Evolutionary conservation across 2,113 vertebrate genomes (phyloP).

Genomic region (Pogona vitticeps): DNA sequence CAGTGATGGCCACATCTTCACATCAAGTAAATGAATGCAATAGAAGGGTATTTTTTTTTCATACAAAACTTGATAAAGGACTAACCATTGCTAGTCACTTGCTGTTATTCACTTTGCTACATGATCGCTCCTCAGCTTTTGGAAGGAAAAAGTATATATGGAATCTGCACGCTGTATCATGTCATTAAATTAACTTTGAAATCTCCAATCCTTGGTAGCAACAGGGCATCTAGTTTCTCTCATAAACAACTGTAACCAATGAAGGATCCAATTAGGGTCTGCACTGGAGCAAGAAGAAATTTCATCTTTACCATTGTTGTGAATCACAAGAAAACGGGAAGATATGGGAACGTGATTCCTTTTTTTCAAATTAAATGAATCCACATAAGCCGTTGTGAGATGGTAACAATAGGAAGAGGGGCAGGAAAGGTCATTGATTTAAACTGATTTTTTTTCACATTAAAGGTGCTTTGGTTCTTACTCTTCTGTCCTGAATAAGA

Average conservation of each 20-base stretch:
- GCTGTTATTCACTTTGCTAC: conserved; percentile 35
- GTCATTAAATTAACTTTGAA: conserved; percentile 46
- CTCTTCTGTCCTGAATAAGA: neutral
- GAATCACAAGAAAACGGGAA: conserved; percentile 53
- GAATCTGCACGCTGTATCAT: conserved; percentile 44
- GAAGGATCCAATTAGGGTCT: conserved; percentile 63
- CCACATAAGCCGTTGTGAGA: conserved; percentile 36
- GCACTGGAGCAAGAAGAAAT: conserved; percentile 46
- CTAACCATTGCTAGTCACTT: neutral
- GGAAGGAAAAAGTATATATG: conserved; percentile 44
- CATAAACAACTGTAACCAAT: conserved; percentile 50
- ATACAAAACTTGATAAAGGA: neutral
- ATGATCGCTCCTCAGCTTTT: conserved; percentile 29
- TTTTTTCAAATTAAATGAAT: conserved; percentile 33
- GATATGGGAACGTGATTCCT: conserved; percentile 46
- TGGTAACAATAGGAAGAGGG: conserved; percentile 7
- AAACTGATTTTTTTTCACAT: neutral
- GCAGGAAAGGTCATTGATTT: neutral
- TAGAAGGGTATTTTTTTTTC: neutral
- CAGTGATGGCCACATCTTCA: neutral
- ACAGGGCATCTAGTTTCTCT: conserved; percentile 53
- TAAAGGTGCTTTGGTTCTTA: neutral
- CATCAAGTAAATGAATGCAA: conserved; percentile 6
- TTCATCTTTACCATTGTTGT: conserved; percentile 55
- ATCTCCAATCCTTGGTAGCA: conserved; percentile 54